Evolutionary conservation across 2,113 vertebrate genomes (phyloP).

Genomic region (Galeopterus variegatus): DNA sequence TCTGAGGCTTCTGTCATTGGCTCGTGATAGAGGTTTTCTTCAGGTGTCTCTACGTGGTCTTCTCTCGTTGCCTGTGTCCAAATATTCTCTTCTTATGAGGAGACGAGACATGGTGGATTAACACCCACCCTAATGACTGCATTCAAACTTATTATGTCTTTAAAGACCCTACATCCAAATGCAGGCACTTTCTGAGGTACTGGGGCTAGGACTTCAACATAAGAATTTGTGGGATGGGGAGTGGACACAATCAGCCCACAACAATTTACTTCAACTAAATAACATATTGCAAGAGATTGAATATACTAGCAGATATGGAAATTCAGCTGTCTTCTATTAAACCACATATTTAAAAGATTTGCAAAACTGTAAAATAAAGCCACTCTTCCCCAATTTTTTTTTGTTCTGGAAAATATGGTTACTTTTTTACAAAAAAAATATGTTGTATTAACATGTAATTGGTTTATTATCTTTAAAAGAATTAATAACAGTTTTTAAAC

Average conservation of each 20-base stretch:
- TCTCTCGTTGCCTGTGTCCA: neutral
- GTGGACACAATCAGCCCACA: neutral
- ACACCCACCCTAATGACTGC: neutral
- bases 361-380: neutral
- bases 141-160: neutral
- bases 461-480: slow-evolving; percentile 4
- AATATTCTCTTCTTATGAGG: neutral
- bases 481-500: neutral
- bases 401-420: neutral
- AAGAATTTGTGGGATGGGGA: neutral
- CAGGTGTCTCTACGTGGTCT: neutral
- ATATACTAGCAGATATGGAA: neutral
- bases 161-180: neutral
- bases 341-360: neutral
- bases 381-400: neutral
- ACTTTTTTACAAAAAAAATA: slow-evolving; percentile 35
- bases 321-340: neutral
- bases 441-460: neutral
- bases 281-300: neutral
- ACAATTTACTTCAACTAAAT: neutral
- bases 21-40: neutral
- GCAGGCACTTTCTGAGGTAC: neutral
- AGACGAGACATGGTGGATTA: neutral
- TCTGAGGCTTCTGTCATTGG: neutral
- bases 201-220: neutral